Conservation (phyloP, 2,797 vertebrate genomes). For the Epinephelus malabaricus region DNA sequence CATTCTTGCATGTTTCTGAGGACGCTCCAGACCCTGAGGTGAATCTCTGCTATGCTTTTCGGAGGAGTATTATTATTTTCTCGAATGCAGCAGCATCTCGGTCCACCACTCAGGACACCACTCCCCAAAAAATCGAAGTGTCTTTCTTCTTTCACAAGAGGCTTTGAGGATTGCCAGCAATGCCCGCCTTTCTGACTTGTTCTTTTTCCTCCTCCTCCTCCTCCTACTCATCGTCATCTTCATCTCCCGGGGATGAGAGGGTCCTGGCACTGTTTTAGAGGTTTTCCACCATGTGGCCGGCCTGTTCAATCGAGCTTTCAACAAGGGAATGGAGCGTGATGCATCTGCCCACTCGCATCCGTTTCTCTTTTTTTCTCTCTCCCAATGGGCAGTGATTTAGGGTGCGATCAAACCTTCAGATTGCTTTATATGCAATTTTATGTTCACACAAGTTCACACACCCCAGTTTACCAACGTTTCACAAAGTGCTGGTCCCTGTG, state of each 20-base stretch:
- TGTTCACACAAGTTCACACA: slow-evolving; percentile 2
- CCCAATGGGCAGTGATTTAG: slow-evolving; percentile 14
- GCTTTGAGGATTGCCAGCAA: slow-evolving; percentile 31
- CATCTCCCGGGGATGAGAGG: slow-evolving; percentile 28
- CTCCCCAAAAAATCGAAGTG: slow-evolving; percentile 37
- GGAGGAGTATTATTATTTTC: slow-evolving; percentile 25
- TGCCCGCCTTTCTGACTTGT: slow-evolving; percentile 1
- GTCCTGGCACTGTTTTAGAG: slow-evolving; percentile 49
- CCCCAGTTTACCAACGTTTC: not conserved
- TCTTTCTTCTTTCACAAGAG: slow-evolving; percentile 43
- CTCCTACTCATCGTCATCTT: slow-evolving; percentile 33
- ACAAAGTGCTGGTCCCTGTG: not conserved
- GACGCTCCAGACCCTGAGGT: slow-evolving; percentile 18
- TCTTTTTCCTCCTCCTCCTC: slow-evolving; percentile 1
- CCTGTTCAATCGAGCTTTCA: slow-evolving; percentile 17
- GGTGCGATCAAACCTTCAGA: slow-evolving; percentile 24
- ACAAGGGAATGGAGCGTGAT: slow-evolving; percentile 21
- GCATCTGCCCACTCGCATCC: slow-evolving; percentile 20
- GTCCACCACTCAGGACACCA: slow-evolving; percentile 12
- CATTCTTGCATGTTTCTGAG: slow-evolving; percentile 32
- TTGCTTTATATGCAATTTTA: not conserved
- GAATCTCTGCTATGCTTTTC: slow-evolving; percentile 8
- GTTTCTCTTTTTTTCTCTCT: not conserved
- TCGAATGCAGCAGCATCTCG: slow-evolving; percentile 7
- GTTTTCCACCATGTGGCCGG: slow-evolving; percentile 27